phyloP scores from a whole-genome alignment of 2,888 invertebrate species.

The Barypeithes pellucidus region DNA sequence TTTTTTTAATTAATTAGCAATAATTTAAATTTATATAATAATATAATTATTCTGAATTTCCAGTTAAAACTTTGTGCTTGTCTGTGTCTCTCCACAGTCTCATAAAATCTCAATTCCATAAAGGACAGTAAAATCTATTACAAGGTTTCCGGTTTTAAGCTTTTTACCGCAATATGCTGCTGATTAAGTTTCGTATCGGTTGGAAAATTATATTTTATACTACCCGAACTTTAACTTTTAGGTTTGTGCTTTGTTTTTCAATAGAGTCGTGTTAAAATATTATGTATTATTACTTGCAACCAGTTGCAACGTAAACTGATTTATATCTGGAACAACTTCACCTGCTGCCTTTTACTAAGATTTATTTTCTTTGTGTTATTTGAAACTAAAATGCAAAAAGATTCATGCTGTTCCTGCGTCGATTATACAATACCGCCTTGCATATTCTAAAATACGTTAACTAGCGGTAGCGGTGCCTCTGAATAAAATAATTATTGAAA shows the following conservation, averaged over 20 bases:
- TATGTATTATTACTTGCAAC: too few species aligned
- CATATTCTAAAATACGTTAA: too few species aligned
- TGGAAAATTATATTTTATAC: conserved; percentile 23
- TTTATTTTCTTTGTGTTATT: too few species aligned
- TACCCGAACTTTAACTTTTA: conserved; percentile 6
- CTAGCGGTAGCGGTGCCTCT: not conserved
- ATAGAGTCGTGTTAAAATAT: not conserved
- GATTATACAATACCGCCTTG: too few species aligned
- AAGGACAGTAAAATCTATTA: conserved; percentile 35
- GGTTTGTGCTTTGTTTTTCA: conserved; percentile 4
- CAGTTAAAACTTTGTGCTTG: too few species aligned
- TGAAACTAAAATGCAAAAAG: too few species aligned
- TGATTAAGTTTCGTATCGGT: conserved; percentile 31
- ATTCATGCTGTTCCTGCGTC: too few species aligned
- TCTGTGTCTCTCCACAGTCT: not conserved
- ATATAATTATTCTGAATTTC: too few species aligned
- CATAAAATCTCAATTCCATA: conserved; percentile 5
- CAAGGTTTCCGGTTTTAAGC: conserved; percentile 35
- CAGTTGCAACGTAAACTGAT: not conserved
- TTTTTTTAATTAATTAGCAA: too few species aligned
- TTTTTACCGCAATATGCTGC: conserved; percentile 33
- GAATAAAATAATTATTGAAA: not conserved
- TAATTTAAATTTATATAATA: too few species aligned
- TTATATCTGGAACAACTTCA: not conserved
- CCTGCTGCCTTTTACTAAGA: too few species aligned